These are phyloP conservation scores for Lycia hirtaria DNA, from an alignment of 2,888 invertebrate genomes.

Conservation along the genomic window DNA sequence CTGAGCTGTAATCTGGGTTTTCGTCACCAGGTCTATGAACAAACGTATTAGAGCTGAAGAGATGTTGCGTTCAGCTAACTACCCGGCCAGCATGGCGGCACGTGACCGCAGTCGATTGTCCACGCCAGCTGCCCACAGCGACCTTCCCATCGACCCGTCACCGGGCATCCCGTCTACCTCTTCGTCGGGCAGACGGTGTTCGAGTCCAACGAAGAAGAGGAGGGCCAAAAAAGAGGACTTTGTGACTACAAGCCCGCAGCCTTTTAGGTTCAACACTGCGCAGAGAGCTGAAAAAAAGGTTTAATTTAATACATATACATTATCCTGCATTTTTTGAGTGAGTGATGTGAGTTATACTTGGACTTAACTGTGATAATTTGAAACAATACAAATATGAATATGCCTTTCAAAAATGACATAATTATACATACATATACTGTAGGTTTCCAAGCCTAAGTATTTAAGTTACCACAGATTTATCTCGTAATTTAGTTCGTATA, in stretches of 20 bases:
- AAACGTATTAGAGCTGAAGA: conserved; percentile 89
- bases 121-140: conserved; percentile 79
- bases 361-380: no score
- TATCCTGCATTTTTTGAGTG: no score
- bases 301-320: conserved; percentile 3
- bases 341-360: no score
- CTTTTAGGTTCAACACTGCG: conserved; percentile 82
- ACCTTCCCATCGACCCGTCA: conserved; percentile 77
- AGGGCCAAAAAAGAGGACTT: conserved; percentile 77
- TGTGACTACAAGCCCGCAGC: conserved; percentile 81
- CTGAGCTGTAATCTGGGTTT: neutral
- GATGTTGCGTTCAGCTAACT: conserved; percentile 87
- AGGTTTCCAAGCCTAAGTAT: no score
- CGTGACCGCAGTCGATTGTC: conserved; percentile 83
- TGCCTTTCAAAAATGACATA: no score
- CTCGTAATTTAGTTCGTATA: no score
- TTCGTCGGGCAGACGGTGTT: conserved; percentile 64
- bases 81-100: conserved; percentile 89
- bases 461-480: no score
- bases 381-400: no score
- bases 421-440: no score
- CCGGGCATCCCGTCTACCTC: conserved; percentile 65
- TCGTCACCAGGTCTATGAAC: conserved; percentile 81
- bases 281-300: conserved; percentile 78
- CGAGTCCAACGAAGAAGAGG: conserved; percentile 70